Base-by-base conservation (phyloP, 2,888 invertebrate species). In the Parnassius mnemosyne region DNA sequence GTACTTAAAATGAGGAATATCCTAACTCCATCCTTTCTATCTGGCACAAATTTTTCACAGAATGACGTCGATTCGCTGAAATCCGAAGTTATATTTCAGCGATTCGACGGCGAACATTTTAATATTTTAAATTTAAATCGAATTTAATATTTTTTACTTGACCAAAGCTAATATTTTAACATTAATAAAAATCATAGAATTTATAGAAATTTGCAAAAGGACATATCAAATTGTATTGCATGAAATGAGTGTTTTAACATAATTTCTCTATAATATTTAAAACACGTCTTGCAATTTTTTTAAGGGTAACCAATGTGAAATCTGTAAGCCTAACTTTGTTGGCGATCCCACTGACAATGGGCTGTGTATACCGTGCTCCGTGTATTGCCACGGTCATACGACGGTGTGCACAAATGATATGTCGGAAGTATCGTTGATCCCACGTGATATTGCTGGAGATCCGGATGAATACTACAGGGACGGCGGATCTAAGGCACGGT, bases 381-480 rank as follows among this genome's bases (percentile, higher is more conserved):
- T 96, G 67, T 97, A 96, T 85, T 98, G 98, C 76, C 94, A 98
- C 84, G 96, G 97, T 0, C 98, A 98, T 83, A 96, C 96, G 2
- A 93, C 93, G 46, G 93, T 96, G 57, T 98, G 97, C 76, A 94
- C 96, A 25, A 93, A 93, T 70, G 94, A 94, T 69, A 56, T 67
- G 60, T 89, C 92, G 53, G 92, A 92, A 60, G 81, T 84, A 1
- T 71, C 87, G 3, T 83, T 89, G 20, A 73, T 81, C 16, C 73
- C 85, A 0, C 82, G 87, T 2, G 93, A 93, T 73, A 87, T 92
- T 70, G 79, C 86, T 20, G 84, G 92, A 2, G 93, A 95, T 57
- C 71, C 94, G 42, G 94, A 94, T 57, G 93, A 93, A 60, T 94
- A 93, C 71, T 85, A 95, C 50, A 92, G 93, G 0, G 95, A 95